Percentiles rank a stretch among this genome's conserved stretches.
These are phyloP conservation scores for Sebastes vulpes DNA, from an alignment of 2,797 vertebrate species.

Conservation along the genomic window DNA sequence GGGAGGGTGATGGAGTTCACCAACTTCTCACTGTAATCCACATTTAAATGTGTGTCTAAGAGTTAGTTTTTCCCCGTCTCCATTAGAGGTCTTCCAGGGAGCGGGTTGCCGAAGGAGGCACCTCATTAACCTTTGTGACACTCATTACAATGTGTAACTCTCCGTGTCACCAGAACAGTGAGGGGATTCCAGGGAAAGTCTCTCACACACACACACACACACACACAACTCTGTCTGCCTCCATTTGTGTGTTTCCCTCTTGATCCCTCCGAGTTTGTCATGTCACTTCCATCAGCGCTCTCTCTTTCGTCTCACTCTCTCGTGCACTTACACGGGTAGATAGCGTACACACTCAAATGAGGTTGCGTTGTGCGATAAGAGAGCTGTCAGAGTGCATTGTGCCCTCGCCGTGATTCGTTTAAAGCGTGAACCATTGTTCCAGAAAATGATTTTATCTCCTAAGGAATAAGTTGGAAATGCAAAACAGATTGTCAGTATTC, in stretches of 20 bases:
- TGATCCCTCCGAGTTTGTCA: background rate
- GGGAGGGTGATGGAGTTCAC: background rate
- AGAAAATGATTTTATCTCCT: conserved; percentile 31
- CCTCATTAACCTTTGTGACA: conserved; percentile 77
- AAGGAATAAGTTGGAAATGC: background rate
- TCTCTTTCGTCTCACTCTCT: background rate
- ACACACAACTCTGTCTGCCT: background rate
- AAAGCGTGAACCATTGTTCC: conserved; percentile 12
- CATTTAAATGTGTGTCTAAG: conserved; percentile 19
- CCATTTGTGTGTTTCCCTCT: background rate
- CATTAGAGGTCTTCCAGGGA: conserved; percentile 38
- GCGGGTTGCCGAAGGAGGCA: conserved; percentile 34
- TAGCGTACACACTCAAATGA: conserved; percentile 7
- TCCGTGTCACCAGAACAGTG: conserved; percentile 28
- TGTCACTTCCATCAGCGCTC: background rate
- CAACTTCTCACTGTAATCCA: conserved; percentile 7
- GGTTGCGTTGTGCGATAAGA: background rate
- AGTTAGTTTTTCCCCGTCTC: conserved; percentile 34
- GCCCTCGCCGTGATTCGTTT: background rate
- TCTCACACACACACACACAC: background rate
- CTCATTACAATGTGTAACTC: conserved; percentile 58
- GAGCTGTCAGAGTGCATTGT: conserved; percentile 25
- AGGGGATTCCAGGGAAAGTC: conserved; percentile 35
- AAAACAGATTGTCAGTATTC: conserved; percentile 17
- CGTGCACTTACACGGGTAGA: background rate